Evolutionary conservation across 2,113 vertebrate genomes (phyloP), one percentile per base, ranked within the genome.

Genomic region (Aix galericulata): DNA sequence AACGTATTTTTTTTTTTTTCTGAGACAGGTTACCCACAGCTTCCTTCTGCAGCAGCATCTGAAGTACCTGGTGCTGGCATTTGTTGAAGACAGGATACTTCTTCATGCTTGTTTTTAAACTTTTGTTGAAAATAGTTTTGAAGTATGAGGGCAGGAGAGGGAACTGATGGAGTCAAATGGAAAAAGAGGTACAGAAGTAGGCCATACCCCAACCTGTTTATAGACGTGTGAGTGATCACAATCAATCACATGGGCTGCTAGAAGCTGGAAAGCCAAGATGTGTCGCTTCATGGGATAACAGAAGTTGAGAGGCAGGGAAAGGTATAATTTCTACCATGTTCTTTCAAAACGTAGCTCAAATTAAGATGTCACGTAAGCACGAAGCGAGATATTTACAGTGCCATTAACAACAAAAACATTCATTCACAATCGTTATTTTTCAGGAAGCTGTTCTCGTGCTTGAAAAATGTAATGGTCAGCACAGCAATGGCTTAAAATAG

Each of bases 401-500:
- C 64, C 48, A 55, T 91, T 75, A 91, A 78, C 68, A 78, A 77
- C 16, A 80, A 66, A 84, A 32, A 0, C 50, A 64, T 31, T 89
- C 89, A 68, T 58, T 94, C 44, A 40, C 29, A 78, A 20, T 55
- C 3, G 1, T 34, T 85, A 34, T 81, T 92, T 95, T 95, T 95
- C 71, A 86, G 95, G 91, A 96, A 96, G 91, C 82, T 87, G 68
- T 96, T 88, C 93, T 95, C 1, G 52, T 92, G 88, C 88, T 91
- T 94, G 64, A 96, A 86, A 94, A 97, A 92, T 94, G 66, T 95
- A 82, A 69, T 42, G 93, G 95, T 95, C 96, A 96, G 95, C 95
- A 91, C 25, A 84, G 82, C 76, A 72, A 8, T 52, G 42, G 69
- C 82, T 97, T 86, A 91, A 95, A 97, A 97, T 94, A 97, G 95